A percentile compares a stretch with the other conserved stretches of the same genome.
phyloP scores from a whole-genome alignment of 2,888 invertebrate genomes.

The Sphaeridia pumilis region DNA sequence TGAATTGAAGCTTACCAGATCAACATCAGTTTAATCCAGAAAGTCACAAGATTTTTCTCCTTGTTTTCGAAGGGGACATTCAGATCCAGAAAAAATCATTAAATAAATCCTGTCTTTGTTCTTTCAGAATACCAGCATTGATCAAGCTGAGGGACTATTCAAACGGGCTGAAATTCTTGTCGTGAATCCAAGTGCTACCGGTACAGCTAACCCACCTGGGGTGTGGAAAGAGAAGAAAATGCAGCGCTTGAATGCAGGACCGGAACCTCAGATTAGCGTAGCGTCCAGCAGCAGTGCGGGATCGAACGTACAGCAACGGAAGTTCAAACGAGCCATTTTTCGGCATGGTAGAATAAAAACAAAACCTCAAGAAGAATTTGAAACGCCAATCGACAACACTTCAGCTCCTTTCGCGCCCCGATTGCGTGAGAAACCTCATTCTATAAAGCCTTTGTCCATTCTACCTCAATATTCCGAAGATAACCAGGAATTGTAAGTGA shows the following conservation, averaged over 20 bases:
- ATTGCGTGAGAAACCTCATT: conserved; percentile 77
- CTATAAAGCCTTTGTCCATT: conserved; percentile 64
- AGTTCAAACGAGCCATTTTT: conserved; percentile 29
- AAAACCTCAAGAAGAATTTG: conserved; percentile 74
- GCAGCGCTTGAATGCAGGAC: conserved; percentile 5
- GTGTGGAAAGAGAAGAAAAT: conserved; percentile 45
- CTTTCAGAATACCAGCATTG: conserved; percentile 45
- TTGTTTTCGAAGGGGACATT: not conserved
- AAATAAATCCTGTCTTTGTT: conserved; percentile 1
- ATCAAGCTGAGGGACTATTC: conserved; percentile 52
- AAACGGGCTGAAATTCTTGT: conserved; percentile 42
- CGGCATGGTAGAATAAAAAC: conserved; percentile 25
- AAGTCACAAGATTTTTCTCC: too few species aligned
- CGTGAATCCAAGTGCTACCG: conserved; percentile 38
- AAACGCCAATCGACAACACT: conserved; percentile 70
- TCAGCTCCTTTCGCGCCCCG: conserved; percentile 65
- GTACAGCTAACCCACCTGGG: conserved; percentile 43
- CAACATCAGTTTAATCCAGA: too few species aligned
- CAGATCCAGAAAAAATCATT: not conserved
- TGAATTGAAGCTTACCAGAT: too few species aligned
- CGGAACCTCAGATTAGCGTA: not conserved
- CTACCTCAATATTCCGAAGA: conserved; percentile 50
- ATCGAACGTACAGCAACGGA: conserved; percentile 8
- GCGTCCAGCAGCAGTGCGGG: not conserved
- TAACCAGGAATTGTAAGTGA: conserved; percentile 33